Conservation (phyloP, 2,888 invertebrate species). For the Labia minor region DNA sequence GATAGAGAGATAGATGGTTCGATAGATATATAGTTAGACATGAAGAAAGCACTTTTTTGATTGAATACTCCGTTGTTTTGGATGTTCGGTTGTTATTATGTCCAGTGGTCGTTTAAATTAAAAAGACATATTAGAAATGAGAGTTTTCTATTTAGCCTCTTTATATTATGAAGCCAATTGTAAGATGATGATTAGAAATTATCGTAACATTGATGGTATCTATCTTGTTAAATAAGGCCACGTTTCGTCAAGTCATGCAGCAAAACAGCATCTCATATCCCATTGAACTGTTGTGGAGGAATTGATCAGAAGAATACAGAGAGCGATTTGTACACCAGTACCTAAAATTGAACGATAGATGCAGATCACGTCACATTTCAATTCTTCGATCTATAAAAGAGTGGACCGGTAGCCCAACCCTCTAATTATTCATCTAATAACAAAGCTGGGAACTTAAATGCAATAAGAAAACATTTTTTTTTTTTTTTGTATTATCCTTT, state of each 20-base stretch:
- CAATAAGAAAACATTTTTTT: too few relatives aligned
- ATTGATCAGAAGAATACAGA: conserved; percentile 13
- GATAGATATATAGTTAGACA: too few relatives aligned
- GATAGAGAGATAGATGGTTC: too few relatives aligned
- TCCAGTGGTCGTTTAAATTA: conserved; percentile 7
- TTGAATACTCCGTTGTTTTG: conserved; percentile 1
- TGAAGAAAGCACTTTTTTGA: background rate
- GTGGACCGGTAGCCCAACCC: too few relatives aligned
- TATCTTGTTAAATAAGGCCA: conserved; percentile 3
- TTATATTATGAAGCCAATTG: conserved; percentile 5
- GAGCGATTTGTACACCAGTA: background rate
- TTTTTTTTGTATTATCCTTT: too few relatives aligned
- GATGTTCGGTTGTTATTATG: background rate
- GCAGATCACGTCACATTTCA: background rate
- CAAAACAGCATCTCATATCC: conserved; percentile 1
- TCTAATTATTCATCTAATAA: too few relatives aligned
- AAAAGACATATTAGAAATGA: conserved; percentile 13
- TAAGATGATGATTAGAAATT: conserved; percentile 13
- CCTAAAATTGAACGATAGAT: background rate
- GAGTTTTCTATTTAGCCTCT: conserved; percentile 1
- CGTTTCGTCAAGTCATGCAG: conserved; percentile 7
- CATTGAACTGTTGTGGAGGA: background rate
- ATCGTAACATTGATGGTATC: conserved; percentile 13
- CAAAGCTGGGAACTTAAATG: too few relatives aligned
- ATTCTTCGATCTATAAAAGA: too few relatives aligned